Evolutionary conservation across 1,140 invertebrate genomes (phyloP).

Genomic region (Calliphora vicina): DNA sequence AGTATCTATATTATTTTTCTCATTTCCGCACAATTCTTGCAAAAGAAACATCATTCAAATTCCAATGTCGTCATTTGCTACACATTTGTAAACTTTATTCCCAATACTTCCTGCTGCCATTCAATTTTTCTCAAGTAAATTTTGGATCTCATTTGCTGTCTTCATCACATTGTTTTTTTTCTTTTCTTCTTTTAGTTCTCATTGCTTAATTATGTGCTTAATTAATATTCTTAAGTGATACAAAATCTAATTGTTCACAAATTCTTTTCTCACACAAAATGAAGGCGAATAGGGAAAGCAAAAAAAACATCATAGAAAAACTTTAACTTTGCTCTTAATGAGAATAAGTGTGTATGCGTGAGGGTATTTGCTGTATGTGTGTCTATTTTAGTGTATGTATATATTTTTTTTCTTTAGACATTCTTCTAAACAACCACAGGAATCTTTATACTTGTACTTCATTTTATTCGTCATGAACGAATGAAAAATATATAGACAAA

Average conservation of each 20-base stretch:
- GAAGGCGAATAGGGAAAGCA: too few relatives aligned
- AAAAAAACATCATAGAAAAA: neutral
- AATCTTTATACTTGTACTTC: conserved; percentile 17
- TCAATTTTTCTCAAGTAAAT: neutral
- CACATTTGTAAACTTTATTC: neutral
- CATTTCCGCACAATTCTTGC: too few relatives aligned
- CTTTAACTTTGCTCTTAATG: conserved; percentile 3
- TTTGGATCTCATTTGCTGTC: neutral
- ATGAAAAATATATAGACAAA: neutral
- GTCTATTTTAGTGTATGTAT: neutral
- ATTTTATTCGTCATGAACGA: neutral
- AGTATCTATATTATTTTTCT: neutral
- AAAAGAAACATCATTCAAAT: neutral
- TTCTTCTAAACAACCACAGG: conserved; percentile 26
- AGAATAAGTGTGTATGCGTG: neutral
- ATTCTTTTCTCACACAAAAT: conserved; percentile 10
- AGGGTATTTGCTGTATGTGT: neutral
- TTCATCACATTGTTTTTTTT: neutral
- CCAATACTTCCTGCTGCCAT: neutral
- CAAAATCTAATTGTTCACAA: conserved; percentile 34
- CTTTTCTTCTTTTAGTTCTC: neutral
- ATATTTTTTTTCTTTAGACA: neutral
- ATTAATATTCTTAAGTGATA: conserved; percentile 30
- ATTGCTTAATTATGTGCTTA: conserved; percentile 29
- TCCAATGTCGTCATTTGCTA: neutral